Base-by-base conservation (phyloP, 2,888 invertebrate species). In the Baronia brevicornis region DNA sequence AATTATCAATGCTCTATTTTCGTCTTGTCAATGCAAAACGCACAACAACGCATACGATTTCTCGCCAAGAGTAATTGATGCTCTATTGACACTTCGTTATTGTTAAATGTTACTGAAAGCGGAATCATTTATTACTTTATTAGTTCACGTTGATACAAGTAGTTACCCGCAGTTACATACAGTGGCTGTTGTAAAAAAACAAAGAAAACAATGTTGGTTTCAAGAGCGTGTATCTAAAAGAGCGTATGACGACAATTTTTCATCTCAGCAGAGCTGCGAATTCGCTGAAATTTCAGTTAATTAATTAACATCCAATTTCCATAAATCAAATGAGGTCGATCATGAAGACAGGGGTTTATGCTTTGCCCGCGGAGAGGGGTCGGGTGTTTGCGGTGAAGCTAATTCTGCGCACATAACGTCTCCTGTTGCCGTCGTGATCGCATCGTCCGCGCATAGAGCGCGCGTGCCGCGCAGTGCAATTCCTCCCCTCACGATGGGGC, bases 401-500 rank as follows among this genome's bases (percentile, higher is more conserved):
- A 74, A 79, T 53, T 77, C 67, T 56, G 74, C 66, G 58, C 77
- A 56, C 80, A 84, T 60, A 63, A 75, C 77, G 78, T 71, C 67
- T 66, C 69, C 77, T 68, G 52, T 65, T 59, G 59, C 67, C 75
- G 79, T 43, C 66, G 74, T 64, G 78, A 48, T 57, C 65, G 64
- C 67, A 68, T 60, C 57, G 58, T 46, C 60, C 62, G 63, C 68
- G 54, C 46, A 43, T 35, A 39, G 41, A 51, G 62, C 57, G 54
- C 63, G 61, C 66, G 51, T 48, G 67, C 66, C 63, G 67, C 56
- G 59, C 43, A 44, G 63, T 66, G 68, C 60, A 60, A 45, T 47
- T 41, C 46, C 51, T 50, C 48, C 49, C 41, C 46, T 33, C 57
- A 75, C 60, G 59, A 88, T 88, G 89, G 90, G 90, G 74, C 91